A percentile compares a stretch with the other conserved stretches of the same genome.
Evolutionary conservation across 2,888 invertebrate genomes (phyloP).

Genomic region (Tholera decimalis): DNA sequence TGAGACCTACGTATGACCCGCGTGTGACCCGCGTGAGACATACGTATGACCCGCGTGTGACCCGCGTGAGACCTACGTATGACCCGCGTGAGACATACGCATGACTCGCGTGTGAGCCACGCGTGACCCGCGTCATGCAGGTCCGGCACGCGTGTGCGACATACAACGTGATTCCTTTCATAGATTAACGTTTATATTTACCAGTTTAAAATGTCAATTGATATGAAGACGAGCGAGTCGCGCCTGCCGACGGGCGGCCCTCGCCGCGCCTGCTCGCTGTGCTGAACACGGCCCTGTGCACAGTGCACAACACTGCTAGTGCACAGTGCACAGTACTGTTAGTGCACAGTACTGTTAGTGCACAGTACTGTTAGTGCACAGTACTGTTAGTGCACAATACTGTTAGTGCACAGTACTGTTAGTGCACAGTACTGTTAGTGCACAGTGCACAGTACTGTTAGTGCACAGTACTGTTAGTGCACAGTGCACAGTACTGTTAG

Average conservation of each 20-base stretch:
- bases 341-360: not conserved
- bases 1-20: slow-evolving; percentile 1
- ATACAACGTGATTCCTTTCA: slow-evolving; percentile 80
- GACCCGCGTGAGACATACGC: slow-evolving; percentile 1
- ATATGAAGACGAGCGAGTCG: slow-evolving; percentile 71
- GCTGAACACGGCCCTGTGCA: not conserved
- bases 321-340: not conserved
- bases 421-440: not conserved
- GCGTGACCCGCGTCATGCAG: slow-evolving; percentile 23
- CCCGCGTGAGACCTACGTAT: slow-evolving; percentile 23
- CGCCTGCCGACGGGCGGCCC: slow-evolving; percentile 4
- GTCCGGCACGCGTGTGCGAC: slow-evolving; percentile 44
- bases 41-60: slow-evolving; percentile 25
- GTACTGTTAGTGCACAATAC: too few species aligned
- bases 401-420: not conserved
- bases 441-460: not conserved
- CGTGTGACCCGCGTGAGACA: slow-evolving; percentile 8
- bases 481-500: not conserved
- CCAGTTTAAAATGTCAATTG: slow-evolving; percentile 85
- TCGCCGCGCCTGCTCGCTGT: not conserved
- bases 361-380: not conserved
- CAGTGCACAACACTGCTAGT: too few species aligned
- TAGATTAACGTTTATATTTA: slow-evolving; percentile 85
- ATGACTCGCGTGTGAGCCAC: slow-evolving; percentile 9
- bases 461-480: not conserved